Percentiles rank a stretch among this genome's conserved stretches.
These are phyloP conservation scores for Dryobota labecula DNA, from an alignment of 2,888 invertebrate genomes.

Conservation along the genomic window DNA sequence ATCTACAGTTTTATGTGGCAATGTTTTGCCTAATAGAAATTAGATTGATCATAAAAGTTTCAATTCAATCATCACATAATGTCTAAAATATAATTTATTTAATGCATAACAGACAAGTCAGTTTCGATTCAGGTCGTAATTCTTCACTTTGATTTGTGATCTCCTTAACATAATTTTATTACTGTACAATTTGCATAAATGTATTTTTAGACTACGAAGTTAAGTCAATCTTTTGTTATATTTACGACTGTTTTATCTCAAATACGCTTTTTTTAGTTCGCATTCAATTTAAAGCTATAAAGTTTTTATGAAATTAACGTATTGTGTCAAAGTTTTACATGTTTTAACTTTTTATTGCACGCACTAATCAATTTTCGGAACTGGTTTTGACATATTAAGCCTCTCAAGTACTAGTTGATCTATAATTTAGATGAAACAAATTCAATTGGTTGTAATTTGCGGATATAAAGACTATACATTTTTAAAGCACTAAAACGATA, in stretches of 20 bases:
- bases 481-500: slow-evolving; percentile 6
- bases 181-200: slow-evolving; percentile 64
- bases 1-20: slow-evolving; percentile 46
- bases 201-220: slow-evolving; percentile 46
- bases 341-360: slow-evolving; percentile 45
- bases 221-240: slow-evolving; percentile 37
- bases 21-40: slow-evolving; percentile 52
- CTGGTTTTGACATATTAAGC: slow-evolving; percentile 32
- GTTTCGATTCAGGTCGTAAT: slow-evolving; percentile 43
- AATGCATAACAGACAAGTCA: slow-evolving; percentile 54
- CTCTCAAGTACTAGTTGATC: slow-evolving; percentile 20
- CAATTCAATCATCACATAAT: slow-evolving; percentile 62
- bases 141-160: slow-evolving; percentile 63
- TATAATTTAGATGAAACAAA: slow-evolving; percentile 10
- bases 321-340: slow-evolving; percentile 41
- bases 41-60: slow-evolving; percentile 61
- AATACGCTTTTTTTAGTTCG: slow-evolving; percentile 39
- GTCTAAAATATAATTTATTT: slow-evolving; percentile 63
- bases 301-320: slow-evolving; percentile 48
- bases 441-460: slow-evolving; percentile 27
- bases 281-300: slow-evolving; percentile 48
- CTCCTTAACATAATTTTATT: slow-evolving; percentile 66
- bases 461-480: slow-evolving; percentile 7
- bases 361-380: slow-evolving; percentile 51
- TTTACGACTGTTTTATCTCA: slow-evolving; percentile 52